Evolutionary conservation across 2,888 invertebrate species (phyloP), one percentile per base, ranked within the genome.

Genomic region (Polymixis flavicincta): DNA sequence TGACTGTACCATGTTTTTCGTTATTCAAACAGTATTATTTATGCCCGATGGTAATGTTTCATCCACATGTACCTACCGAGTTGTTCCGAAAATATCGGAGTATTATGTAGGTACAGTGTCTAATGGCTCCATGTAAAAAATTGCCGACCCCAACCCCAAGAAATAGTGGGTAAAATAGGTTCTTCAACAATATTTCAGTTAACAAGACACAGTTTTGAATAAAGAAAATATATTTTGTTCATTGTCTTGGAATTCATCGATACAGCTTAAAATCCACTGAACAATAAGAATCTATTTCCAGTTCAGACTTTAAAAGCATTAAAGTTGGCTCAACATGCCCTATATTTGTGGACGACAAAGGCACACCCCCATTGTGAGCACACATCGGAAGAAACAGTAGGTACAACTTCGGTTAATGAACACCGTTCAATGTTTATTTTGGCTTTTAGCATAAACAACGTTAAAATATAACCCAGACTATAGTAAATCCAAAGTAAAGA

Each of bases 311-410:
- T 80, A 80, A 79, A 82, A 82, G 76, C 77, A 84, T 78, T 82
- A 86, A 80, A 81, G 73, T 78, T 69, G 52, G 37, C 67, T 74
- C 66, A 77, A 66, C 78, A 63, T 76, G 76, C 71, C 80, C 80
- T 79, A 77, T 82, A 80, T 85, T 85, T 81, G 71, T 74, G 25
- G 8, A 75, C 68, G 68, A 76, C 78, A 82, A 84, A 84, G 86
- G 76, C 79, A 73, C 84, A 63, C 82, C 82, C 55, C 59, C 64
- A 57, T 42, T 45, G 55, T 45, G 66, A 70, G 42, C 74, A 74
- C 65, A 79, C 71, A 82, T 76, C 78, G 59, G 65, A 80, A 80
- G 69, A 79, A 81, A 82, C 75, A 71, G 69, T n/a, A n/a, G n/a
- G n/a, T 72, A 78, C 52, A 79, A 84, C 81, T 86, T 82, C 66